Base-by-base conservation (phyloP, 2,797 vertebrate species). In the Brachyrhaphis roseni region DNA sequence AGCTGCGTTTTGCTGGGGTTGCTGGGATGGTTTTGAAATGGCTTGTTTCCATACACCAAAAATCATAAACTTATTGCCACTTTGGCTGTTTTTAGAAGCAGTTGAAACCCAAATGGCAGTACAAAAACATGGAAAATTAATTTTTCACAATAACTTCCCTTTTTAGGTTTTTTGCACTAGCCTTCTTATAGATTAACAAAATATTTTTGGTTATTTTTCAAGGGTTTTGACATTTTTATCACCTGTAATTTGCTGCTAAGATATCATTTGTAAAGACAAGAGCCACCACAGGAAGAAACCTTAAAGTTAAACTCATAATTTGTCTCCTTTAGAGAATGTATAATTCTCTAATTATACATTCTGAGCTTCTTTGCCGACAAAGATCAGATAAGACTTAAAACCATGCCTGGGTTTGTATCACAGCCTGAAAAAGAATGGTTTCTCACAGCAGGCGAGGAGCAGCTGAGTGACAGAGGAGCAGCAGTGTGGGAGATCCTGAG, bases 391-490 rank as follows among this genome's bases (percentile, higher is more conserved):
- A 70, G 77, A 76, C 66, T 88, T 78, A 82, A 77, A 82, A 78
- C 64, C 81, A 72, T 74, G 71, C 77, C 72, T 46, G 76, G 66
- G 75, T 92, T 72, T 23, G 76, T 34, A 4, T 84, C 74, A 74
- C 81, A 86, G 92, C 92, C 93, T 94, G 91, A 88, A 80, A 76
- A 46, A 82, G 91, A 92, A 89, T 75, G 78, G 86, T 88, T 93
- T 93, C 90, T 86, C 92, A 91, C 85, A 90, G 90, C 74, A 62
- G 88, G 70, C 72, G 45, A 74, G 81, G 81, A 59, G 75, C 62
- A 51, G 72, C 78, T 92, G 94, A 94, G 90, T 93, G 94, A 93
- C 93, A 93, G 95, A 84, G 64, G 88, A 88, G 90, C 90, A 93
- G 88, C 93, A 92, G 87, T 80, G 85, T 84, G 90, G 88, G 91